These are phyloP conservation scores for Acipenser transmontanus DNA, from an alignment of 2,797 vertebrate genomes.

Conservation along the genomic window DNA sequence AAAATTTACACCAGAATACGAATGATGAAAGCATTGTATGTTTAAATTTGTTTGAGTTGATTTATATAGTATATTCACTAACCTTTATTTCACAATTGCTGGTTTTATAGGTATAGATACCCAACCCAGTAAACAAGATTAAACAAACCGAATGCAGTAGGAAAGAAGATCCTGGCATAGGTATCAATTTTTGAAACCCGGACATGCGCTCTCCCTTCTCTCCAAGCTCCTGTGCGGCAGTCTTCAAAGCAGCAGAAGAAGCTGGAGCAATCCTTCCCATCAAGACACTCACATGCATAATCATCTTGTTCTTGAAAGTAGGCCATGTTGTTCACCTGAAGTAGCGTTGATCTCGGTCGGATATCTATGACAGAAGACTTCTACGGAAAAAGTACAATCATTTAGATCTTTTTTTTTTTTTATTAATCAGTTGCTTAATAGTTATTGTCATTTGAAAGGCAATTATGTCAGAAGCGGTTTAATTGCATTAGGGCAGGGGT, in stretches of 20 bases:
- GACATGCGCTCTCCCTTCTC: conserved; percentile 87
- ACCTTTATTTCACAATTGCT: conserved; percentile 1
- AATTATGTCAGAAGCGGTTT: not conserved
- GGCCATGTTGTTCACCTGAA: conserved; percentile 83
- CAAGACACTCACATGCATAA: conserved; percentile 82
- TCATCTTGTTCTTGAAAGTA: conserved; percentile 74
- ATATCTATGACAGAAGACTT: conserved; percentile 67
- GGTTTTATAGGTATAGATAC: conserved; percentile 82
- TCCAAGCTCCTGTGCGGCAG: conserved; percentile 86
- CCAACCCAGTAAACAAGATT: conserved; percentile 95
- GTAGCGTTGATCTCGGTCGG: conserved; percentile 76
- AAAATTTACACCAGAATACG: conserved; percentile 15
- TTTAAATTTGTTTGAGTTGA: conserved; percentile 13
- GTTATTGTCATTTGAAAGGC: not conserved
- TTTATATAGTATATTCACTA: conserved; percentile 15
- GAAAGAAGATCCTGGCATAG: conserved; percentile 91
- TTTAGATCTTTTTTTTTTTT: not conserved
- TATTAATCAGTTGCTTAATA: not conserved
- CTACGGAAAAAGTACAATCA: conserved; percentile 42
- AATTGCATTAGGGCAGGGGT: too few relatives aligned
- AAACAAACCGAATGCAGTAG: conserved; percentile 92
- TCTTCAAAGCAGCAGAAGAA: conserved; percentile 97
- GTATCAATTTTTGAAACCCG: conserved; percentile 91
- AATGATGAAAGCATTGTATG: conserved; percentile 22
- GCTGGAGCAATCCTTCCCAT: conserved; percentile 88